These are phyloP conservation scores for Rana temporaria DNA, from an alignment of 2,113 vertebrate genomes.

Conservation along the genomic window DNA sequence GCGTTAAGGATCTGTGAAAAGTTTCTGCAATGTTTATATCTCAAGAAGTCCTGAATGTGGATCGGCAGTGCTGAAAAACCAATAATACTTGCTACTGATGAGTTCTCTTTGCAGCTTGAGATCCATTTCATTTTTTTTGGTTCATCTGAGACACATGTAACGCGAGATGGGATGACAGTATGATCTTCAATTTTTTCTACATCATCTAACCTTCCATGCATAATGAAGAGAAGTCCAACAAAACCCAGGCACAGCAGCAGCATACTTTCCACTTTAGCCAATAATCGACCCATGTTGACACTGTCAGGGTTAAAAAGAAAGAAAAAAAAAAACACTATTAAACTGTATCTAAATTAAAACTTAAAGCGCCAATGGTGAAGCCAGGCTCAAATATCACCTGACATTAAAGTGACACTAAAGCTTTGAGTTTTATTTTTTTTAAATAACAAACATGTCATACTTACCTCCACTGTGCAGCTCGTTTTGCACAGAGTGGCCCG, in stretches of 20 bases:
- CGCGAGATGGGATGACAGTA: rapidly evolving
- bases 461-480: no score
- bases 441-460: no score
- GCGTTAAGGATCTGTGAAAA: slow-evolving; percentile 74
- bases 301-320: slow-evolving; percentile 5
- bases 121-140: rapidly evolving
- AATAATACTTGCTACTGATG: slow-evolving; percentile 50
- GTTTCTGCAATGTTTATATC: slow-evolving; percentile 76
- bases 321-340: background rate
- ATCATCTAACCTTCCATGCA: rapidly evolving
- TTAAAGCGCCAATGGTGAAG: no score
- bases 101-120: slow-evolving; percentile 50
- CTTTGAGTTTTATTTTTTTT: no score
- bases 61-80: slow-evolving; percentile 70
- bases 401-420: no score
- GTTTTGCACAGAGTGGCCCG: no score
- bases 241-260: background rate
- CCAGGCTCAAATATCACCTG: no score
- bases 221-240: slow-evolving; percentile 29
- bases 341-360: no score
- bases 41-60: slow-evolving; percentile 76
- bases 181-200: background rate
- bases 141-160: rapidly evolving
- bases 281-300: background rate
- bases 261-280: rapidly evolving